Base-by-base conservation (phyloP, 2,113 vertebrate species). In the Cephalopholis sonnerati region DNA sequence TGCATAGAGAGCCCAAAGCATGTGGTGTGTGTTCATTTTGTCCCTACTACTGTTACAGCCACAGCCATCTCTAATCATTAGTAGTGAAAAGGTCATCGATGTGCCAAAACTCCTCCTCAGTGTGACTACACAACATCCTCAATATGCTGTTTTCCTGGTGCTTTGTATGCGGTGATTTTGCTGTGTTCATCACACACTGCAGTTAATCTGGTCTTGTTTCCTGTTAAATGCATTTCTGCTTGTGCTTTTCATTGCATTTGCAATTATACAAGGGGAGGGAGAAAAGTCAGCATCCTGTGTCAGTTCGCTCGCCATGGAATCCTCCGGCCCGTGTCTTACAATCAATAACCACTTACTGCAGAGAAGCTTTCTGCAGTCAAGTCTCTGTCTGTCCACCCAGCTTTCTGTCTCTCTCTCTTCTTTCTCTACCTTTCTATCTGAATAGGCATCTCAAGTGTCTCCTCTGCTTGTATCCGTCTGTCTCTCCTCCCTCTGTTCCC, bases 291-390 rank as follows among this genome's bases (percentile, higher is more conserved):
- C 82, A 73, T 85, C 84, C 79, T 36, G 69, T 83, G 79, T 78
- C 59, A 53, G 73, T 86, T 64, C 29, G 7, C 50, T 59, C 39
- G 77, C 67, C 11, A 1, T 71, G 77, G 84, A 87, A 81, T 85
- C 82, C 83, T 87, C 76, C 10, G 74, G 81, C 77, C 82, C 55
- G 75, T 50, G 78, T 88, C 91, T 79, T 81, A 17, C 80, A 80
- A 94, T 94, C 94, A 92, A 94, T 93, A 93, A 89, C 74, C 86
- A 85, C 86, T 93, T 89, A 90, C 91, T 93, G 92, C 86, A 88
- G 89, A 90, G 83, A 50, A 85, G 85, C 85, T 85, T 77, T 84
- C 81, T 87, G 86, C 81, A 83, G 84, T 48, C 88, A 70, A 72
- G 70, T 65, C 59, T 80, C 89, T 82, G 77, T 86, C 86, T 36